phyloP scores from a whole-genome alignment of 2,797 vertebrate genomes.

The Mormyrops boulengeri region DNA sequence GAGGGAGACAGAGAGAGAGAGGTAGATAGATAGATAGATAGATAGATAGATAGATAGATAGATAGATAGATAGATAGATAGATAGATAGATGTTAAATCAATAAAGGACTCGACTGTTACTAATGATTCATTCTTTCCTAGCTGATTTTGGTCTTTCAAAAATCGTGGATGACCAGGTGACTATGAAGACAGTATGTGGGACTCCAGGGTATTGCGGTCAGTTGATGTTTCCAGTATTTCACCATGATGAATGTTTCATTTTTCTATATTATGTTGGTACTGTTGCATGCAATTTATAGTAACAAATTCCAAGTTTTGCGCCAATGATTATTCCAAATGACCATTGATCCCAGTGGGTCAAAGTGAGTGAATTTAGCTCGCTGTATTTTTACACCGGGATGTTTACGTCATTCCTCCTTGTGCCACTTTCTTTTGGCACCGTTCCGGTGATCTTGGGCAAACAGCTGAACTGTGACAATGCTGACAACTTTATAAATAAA shows the following conservation, averaged over 20 bases:
- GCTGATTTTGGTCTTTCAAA: slow-evolving; percentile 84
- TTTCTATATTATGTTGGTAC: background rate
- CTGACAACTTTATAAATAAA: background rate
- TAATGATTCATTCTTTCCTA: slow-evolving; percentile 39
- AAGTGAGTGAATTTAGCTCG: background rate
- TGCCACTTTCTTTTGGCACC: background rate
- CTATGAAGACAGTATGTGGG: slow-evolving; percentile 82
- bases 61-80: background rate
- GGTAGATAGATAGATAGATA: background rate
- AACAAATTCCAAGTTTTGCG: background rate
- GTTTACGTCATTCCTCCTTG: background rate
- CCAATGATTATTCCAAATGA: background rate
- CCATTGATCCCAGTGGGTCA: background rate
- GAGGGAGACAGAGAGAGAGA: too few species aligned
- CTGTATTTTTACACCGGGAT: background rate
- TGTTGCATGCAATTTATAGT: background rate
- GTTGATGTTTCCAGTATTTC: slow-evolving; percentile 27
- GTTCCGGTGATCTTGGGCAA: background rate
- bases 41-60: background rate
- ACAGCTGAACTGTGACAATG: background rate
- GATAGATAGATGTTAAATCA: background rate
- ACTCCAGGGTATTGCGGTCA: slow-evolving; percentile 81
- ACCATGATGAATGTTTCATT: background rate
- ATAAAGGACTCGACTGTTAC: background rate
- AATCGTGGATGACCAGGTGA: slow-evolving; percentile 78